Evolutionary conservation across 2,797 vertebrate genomes (phyloP).

Genomic region (Hypotaenidia philippensis): DNA sequence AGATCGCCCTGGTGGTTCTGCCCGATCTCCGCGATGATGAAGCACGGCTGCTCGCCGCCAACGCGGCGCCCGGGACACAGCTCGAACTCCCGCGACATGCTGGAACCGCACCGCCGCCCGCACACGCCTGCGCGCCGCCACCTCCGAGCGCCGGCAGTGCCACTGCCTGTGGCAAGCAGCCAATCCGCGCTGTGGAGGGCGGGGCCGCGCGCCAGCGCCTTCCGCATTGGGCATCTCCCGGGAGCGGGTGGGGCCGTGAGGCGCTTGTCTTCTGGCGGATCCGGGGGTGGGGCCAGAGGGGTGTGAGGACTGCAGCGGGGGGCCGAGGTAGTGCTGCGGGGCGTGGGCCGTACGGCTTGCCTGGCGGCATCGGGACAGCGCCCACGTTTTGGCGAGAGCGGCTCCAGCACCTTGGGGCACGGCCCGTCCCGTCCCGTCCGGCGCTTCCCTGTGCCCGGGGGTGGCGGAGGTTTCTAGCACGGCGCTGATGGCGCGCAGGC

Average conservation of each 20-base stretch:
- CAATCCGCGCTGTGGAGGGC: background rate
- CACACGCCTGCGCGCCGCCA: background rate
- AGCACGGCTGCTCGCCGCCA: conserved; percentile 36
- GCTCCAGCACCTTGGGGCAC: no score
- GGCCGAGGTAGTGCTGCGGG: fast-evolving
- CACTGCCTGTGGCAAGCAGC: background rate
- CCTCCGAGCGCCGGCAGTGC: fast-evolving
- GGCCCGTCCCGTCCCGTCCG: background rate
- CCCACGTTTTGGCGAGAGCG: background rate
- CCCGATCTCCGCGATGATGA: conserved; percentile 53
- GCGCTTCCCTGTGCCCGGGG: no score
- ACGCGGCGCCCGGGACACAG: conserved; percentile 7
- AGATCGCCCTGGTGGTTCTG: conserved; percentile 18
- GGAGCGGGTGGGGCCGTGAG: background rate
- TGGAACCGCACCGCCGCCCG: fast-evolving
- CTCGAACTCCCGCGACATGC: conserved; percentile 33
- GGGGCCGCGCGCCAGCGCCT: background rate
- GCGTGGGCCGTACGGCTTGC: no score
- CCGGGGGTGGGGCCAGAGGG: no score
- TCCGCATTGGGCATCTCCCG: background rate
- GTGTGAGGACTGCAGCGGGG: no score
- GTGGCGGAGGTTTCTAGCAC: no score
- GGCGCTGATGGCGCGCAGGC: no score
- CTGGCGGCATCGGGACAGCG: fast-evolving
- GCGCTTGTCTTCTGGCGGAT: no score